Evolutionary conservation across 2,113 vertebrate genomes (phyloP), one percentile per base, ranked within the genome.

Genomic region (Grammomys surdaster): DNA sequence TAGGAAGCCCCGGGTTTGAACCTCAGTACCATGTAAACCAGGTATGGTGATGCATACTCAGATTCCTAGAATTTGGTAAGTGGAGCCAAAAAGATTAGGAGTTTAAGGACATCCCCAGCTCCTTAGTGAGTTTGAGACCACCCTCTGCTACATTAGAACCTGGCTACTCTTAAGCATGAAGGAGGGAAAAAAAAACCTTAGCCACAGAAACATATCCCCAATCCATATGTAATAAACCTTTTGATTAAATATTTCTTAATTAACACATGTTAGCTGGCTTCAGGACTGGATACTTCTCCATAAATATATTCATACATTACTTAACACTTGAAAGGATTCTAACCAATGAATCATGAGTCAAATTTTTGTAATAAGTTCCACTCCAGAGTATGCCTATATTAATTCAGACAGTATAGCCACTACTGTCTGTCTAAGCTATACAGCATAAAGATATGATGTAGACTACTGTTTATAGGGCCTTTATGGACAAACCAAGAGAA

Each of bases 191-290:
- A 63, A 40, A 28, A 40, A 31, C 14, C 69, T 54, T 43, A 89
- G 48, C 54, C n/a, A 31, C 14, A 19, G 51, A 58, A n/a, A 9
- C 24, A 58, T 43, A 8, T 43, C 14, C 51, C 22, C 65, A 88
- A 4, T 17, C 43, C 7, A n/a, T 26, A 16, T 3, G 26, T 17
- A 14, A 13, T 65, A 46, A 70, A 73, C 3, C 33, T 88, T 76
- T 88, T 88, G 17, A n/a, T 76, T 91, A 82, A 80, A 9, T 67
- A 51, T 80, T 92, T 80, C n/a, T 94, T 82, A 89, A 87, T 67
- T 91, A 46, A 48, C 54, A 95, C 54, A 48, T 56, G 76, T 56
- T 88, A 3, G 36, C 86, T 95, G 36, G 56, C 46, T 94, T 92
- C 7, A 75, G 84, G 56, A 43, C 11, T 76, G 3, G 92, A 51